Evolutionary conservation across 2,888 invertebrate species (phyloP).

Genomic region (Fabriciana adippe): DNA sequence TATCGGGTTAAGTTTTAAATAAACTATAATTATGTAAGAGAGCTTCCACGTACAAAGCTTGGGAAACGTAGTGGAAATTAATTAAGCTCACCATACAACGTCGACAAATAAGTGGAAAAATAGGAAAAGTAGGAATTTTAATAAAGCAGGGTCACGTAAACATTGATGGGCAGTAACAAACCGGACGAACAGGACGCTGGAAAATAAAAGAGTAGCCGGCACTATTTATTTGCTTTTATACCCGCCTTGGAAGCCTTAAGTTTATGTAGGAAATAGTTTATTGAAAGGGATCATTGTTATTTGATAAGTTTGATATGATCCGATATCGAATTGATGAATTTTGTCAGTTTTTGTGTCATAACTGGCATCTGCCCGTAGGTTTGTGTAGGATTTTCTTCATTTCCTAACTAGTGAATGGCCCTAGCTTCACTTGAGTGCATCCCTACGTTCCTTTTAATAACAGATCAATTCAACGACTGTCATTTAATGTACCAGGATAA

Average conservation of each 20-base stretch:
- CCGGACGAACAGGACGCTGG: conserved; percentile 38
- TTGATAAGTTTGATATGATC: conserved; percentile 21
- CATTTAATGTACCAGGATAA: too few relatives aligned
- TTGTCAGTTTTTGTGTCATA: background rate
- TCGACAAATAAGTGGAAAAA: conserved; percentile 56
- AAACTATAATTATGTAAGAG: conserved; percentile 33
- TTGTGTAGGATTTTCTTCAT: too few relatives aligned
- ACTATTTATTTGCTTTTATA: conserved; percentile 52
- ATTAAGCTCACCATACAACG: conserved; percentile 62
- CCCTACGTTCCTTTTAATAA: too few relatives aligned
- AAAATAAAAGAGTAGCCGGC: conserved; percentile 39
- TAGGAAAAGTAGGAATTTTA: conserved; percentile 58
- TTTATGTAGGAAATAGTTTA: conserved; percentile 43
- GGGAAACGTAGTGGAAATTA: conserved; percentile 60
- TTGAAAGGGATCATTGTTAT: conserved; percentile 39
- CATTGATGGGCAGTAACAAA: conserved; percentile 58
- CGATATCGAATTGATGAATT: conserved; percentile 8
- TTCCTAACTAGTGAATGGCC: too few relatives aligned
- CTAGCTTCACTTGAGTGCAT: too few relatives aligned
- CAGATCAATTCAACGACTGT: too few relatives aligned
- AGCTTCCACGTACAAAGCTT: conserved; percentile 44
- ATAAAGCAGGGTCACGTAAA: conserved; percentile 75
- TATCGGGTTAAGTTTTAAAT: conserved; percentile 27
- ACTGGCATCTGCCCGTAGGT: background rate
- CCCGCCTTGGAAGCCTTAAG: conserved; percentile 37